Evolutionary conservation across 2,797 vertebrate species (phyloP).

Genomic region (Characodon lateralis): DNA sequence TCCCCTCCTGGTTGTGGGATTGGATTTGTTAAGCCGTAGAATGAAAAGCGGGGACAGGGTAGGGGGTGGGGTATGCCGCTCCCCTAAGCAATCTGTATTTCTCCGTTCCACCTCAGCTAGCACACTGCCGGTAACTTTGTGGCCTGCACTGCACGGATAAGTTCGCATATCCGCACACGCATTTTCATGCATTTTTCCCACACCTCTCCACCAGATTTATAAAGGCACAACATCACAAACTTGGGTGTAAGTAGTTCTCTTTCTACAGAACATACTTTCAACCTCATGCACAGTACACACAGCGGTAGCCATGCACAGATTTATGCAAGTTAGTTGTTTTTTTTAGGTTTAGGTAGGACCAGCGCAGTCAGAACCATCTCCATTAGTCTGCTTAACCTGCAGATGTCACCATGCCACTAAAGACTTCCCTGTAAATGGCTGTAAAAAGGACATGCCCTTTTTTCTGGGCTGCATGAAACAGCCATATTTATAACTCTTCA

Average conservation of each 20-base stretch:
- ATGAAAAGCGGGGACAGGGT: constrained; percentile 72
- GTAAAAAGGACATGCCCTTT: background rate
- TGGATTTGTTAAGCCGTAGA: constrained; percentile 79
- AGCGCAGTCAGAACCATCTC: constrained; percentile 34
- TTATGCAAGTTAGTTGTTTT: constrained; percentile 29
- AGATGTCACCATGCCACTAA: constrained; percentile 21
- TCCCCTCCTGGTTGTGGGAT: constrained; percentile 57
- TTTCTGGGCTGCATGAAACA: background rate
- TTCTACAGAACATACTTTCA: constrained; percentile 4
- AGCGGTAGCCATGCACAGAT: background rate
- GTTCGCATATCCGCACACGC: constrained; percentile 30
- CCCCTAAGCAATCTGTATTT: constrained; percentile 73
- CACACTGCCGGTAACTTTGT: constrained; percentile 69
- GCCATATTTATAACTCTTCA: background rate
- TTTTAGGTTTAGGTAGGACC: constrained; percentile 7
- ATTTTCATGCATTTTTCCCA: constrained; percentile 14
- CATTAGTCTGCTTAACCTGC: constrained; percentile 32
- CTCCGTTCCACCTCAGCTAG: constrained; percentile 76
- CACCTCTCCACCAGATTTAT: constrained; percentile 17
- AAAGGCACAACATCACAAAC: constrained; percentile 12
- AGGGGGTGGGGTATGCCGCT: constrained; percentile 51
- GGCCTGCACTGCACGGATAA: constrained; percentile 69
- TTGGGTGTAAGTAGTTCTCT: constrained; percentile 18
- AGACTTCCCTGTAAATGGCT: constrained; percentile 23
- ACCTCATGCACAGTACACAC: background rate